Conservation (phyloP, 2,888 invertebrate genomes). For the Drosophila kambysellisi region DNA sequence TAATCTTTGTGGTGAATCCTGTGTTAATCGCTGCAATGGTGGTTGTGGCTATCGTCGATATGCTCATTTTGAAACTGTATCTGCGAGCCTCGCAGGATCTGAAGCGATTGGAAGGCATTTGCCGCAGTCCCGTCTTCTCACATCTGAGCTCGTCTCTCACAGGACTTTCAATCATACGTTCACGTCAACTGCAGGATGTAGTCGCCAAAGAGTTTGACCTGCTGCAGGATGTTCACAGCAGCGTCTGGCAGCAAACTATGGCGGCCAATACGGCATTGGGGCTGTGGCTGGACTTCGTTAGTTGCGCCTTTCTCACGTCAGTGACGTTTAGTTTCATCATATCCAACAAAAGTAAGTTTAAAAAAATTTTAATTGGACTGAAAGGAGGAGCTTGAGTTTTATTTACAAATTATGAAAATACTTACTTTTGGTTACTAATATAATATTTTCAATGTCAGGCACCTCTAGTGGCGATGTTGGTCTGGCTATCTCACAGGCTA, state of each 20-base stretch:
- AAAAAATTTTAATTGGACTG: neutral
- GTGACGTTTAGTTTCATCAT: slow-evolving; percentile 89
- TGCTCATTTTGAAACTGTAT: slow-evolving; percentile 89
- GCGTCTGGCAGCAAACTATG: slow-evolving; percentile 84
- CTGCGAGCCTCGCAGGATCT: slow-evolving; percentile 91
- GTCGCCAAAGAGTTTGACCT: slow-evolving; percentile 91
- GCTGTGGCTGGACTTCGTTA: slow-evolving; percentile 90
- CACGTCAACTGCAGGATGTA: slow-evolving; percentile 90
- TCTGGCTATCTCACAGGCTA: slow-evolving; percentile 89
- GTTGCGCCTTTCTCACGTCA: slow-evolving; percentile 88
- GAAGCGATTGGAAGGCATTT: slow-evolving; percentile 90
- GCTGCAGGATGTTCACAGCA: slow-evolving; percentile 87
- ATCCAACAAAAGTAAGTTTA: slow-evolving; percentile 86
- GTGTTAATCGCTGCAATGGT: slow-evolving; percentile 89
- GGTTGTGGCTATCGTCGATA: slow-evolving; percentile 88
- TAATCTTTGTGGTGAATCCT: slow-evolving; percentile 90
- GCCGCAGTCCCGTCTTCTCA: slow-evolving; percentile 95
- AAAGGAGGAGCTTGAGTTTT: neutral
- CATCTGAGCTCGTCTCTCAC: slow-evolving; percentile 94
- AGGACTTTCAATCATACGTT: slow-evolving; percentile 94
- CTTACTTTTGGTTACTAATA: neutral
- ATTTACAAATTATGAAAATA: neutral
- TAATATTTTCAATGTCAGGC: slow-evolving; percentile 59
- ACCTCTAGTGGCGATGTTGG: slow-evolving; percentile 90
- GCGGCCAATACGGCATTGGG: slow-evolving; percentile 88